phyloP scores from a whole-genome alignment of 2,888 invertebrate species.

The Acanthosepion pharaonis region DNA sequence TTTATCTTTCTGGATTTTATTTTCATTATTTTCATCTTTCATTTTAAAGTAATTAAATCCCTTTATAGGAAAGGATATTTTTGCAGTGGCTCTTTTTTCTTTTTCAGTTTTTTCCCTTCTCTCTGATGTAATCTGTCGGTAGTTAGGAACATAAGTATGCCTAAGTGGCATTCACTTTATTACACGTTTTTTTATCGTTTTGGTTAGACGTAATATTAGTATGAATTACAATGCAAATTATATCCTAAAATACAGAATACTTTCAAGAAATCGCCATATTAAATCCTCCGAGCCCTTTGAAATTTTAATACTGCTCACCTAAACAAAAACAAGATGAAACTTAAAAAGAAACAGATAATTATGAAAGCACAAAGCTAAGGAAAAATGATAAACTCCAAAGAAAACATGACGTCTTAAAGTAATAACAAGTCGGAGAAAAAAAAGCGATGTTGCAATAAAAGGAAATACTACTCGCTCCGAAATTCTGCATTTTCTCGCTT shows the following conservation, averaged over 20 bases:
- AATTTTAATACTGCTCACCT: neutral
- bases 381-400: neutral
- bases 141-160: neutral
- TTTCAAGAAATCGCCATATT: neutral
- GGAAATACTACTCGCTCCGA: neutral
- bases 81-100: neutral
- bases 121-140: neutral
- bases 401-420: neutral
- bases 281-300: neutral
- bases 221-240: neutral
- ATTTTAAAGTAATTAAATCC: neutral
- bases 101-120: neutral
- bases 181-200: neutral
- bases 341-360: neutral
- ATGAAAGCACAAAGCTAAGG: neutral
- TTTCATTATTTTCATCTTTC: neutral
- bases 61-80: neutral
- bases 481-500: neutral
- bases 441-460: neutral
- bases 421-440: neutral
- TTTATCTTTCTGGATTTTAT: no score
- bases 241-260: neutral
- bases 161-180: neutral
- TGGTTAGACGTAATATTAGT: neutral
- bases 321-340: neutral